Base-by-base conservation (phyloP, 1,140 invertebrate species). In the Drosophila rhopaloa region DNA sequence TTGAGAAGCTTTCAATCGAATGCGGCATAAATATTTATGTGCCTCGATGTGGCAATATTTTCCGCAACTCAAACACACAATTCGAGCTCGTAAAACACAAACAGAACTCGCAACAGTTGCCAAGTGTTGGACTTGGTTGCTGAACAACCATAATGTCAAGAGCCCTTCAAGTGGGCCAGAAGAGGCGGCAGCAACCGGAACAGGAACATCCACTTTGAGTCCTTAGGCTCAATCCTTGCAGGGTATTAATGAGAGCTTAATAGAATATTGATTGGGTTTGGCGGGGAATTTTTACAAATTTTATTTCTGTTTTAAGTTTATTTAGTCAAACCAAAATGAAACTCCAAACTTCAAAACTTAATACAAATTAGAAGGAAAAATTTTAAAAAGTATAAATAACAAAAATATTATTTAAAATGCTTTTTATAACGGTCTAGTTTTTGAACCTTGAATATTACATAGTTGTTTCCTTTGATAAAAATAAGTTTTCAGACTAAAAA, bases 1-100 rank as follows among this genome's bases (percentile, higher is more conserved):
- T 91, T 91, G 85, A 85, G 78, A 81, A 61, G 83, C 83, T 83
- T 54, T 83, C 83, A 88, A 88, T 86, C 83, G 82, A 76, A 65
- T 76, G 83, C 71, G 56, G 71, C 83, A 86, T 86, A 88, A 86
- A 86, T 83, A 86, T 86, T 86, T 88, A 88, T 82, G 83, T 46
- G 53, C 40, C 75, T 40, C 59, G 47, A 57, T 59, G 56, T 78
- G 80, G 51, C 63, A 83, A 67, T 71, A 76, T 75, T 47, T 81
- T 46, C 47, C 55, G n/a, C 55, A 60, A 27, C 19, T 44, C 32
- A 27, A 38, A 65, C 38, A 56, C 61, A 47, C 58, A 68, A 58
- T 44, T 57, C 51, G 63, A 67, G 81, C 70, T 66, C 47, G 60
- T 66, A 65, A 53, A 66, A 29, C 60, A 27, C 32, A 38, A 66